Evolutionary conservation across 2,888 invertebrate species (phyloP).

Genomic region (Oegoconia quadripuncta): DNA sequence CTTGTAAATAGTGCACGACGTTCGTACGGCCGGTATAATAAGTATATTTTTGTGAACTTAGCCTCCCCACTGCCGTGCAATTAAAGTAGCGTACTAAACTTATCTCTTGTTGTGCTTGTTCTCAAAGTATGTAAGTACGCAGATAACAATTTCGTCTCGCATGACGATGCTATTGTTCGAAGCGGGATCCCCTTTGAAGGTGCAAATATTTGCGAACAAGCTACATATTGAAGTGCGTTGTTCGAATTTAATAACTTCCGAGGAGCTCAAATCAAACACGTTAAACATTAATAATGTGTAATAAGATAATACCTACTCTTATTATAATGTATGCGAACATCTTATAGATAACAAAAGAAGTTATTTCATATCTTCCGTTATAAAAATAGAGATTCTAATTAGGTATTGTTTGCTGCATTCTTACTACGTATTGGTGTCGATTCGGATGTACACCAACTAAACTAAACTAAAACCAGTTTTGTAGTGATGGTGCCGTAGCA

Average conservation of each 20-base stretch:
- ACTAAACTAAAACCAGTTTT: too few species aligned
- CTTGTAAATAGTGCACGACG: background rate
- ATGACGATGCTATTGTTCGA: conserved; percentile 32
- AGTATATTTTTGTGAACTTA: too few species aligned
- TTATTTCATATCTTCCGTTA: background rate
- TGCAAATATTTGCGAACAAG: conserved; percentile 45
- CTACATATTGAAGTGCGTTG: conserved; percentile 41
- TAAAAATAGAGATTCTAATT: too few species aligned
- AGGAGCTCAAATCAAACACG: conserved; percentile 35
- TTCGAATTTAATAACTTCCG: conserved; percentile 42
- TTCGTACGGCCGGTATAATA: too few species aligned
- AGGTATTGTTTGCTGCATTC: too few species aligned
- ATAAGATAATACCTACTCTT: conserved; percentile 4
- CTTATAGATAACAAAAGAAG: background rate
- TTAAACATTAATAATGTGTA: conserved; percentile 31
- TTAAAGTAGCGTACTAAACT: too few species aligned
- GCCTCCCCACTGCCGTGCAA: too few species aligned
- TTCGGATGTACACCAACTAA: too few species aligned
- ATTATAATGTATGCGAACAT: background rate
- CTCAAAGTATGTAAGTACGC: background rate
- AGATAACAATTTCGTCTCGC: conserved; percentile 1
- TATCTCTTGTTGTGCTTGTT: too few species aligned
- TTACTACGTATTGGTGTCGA: too few species aligned
- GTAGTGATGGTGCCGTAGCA: too few species aligned
- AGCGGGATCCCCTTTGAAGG: conserved; percentile 27